Evolutionary conservation across 2,797 vertebrate genomes (phyloP).

Genomic region (Anguilla pacifica): DNA sequence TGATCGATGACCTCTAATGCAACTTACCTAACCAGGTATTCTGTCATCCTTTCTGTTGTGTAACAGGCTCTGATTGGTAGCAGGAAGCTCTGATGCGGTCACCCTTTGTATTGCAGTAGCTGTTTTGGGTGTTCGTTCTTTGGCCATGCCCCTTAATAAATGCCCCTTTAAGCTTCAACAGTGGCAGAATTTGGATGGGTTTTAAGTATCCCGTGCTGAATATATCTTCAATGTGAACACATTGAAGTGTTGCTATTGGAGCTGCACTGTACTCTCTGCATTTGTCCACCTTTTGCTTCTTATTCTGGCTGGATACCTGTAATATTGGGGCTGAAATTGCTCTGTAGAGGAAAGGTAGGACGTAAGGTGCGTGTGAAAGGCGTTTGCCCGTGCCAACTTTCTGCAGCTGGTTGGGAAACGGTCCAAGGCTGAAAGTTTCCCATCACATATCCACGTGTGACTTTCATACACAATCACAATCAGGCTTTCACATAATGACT

Average conservation of each 20-base stretch:
- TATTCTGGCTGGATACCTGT: neutral
- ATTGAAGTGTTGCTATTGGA: neutral
- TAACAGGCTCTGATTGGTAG: too few relatives aligned
- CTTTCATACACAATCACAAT: neutral
- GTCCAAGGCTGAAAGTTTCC: neutral
- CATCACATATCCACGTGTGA: neutral
- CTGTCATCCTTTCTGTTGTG: neutral
- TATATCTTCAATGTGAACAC: neutral
- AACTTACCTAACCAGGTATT: neutral
- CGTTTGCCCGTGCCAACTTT: neutral
- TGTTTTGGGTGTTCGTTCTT: too few relatives aligned
- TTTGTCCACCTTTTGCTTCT: slow-evolving; percentile 20
- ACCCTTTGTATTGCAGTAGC: too few relatives aligned
- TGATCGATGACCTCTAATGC: neutral
- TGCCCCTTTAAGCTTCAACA: neutral
- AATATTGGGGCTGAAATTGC: neutral
- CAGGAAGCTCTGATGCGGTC: too few relatives aligned
- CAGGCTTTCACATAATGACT: neutral
- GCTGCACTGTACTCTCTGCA: neutral
- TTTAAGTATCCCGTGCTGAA: neutral
- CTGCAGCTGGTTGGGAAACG: neutral
- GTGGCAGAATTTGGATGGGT: neutral
- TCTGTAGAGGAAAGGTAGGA: slow-evolving; percentile 5
- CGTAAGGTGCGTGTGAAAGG: neutral
- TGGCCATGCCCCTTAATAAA: neutral